Percentiles rank a stretch among this genome's conserved stretches.
Conservation (phyloP, 2,113 vertebrate species). For the Macquaria australasica region DNA sequence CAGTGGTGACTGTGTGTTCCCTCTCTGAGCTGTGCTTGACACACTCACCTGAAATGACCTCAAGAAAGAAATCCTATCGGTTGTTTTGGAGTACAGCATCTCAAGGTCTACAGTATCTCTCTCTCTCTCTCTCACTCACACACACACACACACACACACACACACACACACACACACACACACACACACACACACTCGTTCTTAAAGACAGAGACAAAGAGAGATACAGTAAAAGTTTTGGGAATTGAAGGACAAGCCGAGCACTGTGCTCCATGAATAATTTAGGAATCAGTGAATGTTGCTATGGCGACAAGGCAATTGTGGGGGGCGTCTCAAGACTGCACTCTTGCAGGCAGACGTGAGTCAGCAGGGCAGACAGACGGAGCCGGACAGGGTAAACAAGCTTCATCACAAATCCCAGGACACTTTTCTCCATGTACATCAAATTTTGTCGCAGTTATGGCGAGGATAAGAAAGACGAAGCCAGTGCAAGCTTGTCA, state of each 20-base stretch:
- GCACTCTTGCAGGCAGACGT: background rate
- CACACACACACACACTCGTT: background rate
- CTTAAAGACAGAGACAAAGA: background rate
- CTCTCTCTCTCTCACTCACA: background rate
- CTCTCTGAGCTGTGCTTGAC: background rate
- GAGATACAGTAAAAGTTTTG: constrained; percentile 21
- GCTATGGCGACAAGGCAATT: constrained; percentile 34
- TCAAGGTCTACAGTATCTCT: background rate
- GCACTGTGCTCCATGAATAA: constrained; percentile 59
- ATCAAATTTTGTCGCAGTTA: constrained; percentile 76
- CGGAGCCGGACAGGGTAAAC: constrained; percentile 19
- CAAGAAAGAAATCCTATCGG: constrained; percentile 15
- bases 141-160: constrained; percentile 6
- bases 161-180: constrained; percentile 8
- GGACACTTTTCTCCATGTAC: constrained; percentile 68
- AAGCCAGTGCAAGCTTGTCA: constrained; percentile 31
- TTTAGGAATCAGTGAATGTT: constrained; percentile 47
- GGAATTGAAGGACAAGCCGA: constrained; percentile 52
- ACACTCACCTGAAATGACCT: constrained; percentile 33
- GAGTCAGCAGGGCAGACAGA: constrained; percentile 24
- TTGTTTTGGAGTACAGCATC: constrained; percentile 37
- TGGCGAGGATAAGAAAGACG: constrained; percentile 49
- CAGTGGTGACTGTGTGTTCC: background rate
- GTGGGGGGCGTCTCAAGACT: constrained; percentile 23
- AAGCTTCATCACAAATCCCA: constrained; percentile 10